phyloP scores from a whole-genome alignment of 2,797 vertebrate species.

The Sus cebifrons region DNA sequence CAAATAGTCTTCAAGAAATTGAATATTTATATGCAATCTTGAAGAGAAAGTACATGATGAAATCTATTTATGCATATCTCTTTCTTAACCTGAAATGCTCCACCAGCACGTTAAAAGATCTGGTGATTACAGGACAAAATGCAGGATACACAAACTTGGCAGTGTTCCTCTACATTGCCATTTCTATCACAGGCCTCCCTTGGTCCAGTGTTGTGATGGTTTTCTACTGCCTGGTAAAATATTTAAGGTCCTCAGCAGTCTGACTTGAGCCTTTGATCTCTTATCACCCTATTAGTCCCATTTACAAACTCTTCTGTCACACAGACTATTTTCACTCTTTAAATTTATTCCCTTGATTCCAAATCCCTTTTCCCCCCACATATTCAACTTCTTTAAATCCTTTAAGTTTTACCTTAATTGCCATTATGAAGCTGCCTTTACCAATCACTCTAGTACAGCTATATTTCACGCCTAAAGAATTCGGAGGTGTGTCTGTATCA shows the following conservation, averaged over 20 bases:
- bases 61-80: background rate
- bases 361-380: background rate
- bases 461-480: conserved; percentile 11
- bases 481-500: background rate
- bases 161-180: conserved; percentile 14
- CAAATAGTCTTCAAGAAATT: conserved; percentile 20
- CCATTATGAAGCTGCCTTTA: background rate
- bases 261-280: background rate
- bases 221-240: background rate
- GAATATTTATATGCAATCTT: background rate
- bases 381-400: background rate
- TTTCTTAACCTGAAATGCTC: conserved; percentile 29
- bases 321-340: background rate
- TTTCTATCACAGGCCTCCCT: background rate
- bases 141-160: background rate
- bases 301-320: background rate
- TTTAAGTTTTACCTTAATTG: background rate
- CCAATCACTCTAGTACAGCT: background rate
- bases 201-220: background rate
- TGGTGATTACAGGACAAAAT: conserved; percentile 28
- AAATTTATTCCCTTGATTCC: background rate
- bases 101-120: background rate
- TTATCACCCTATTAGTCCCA: background rate
- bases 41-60: background rate
- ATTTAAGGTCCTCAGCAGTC: conserved; percentile 5